Evolutionary conservation across 1,140 invertebrate species (phyloP).

Genomic region (Bombus superbus): DNA sequence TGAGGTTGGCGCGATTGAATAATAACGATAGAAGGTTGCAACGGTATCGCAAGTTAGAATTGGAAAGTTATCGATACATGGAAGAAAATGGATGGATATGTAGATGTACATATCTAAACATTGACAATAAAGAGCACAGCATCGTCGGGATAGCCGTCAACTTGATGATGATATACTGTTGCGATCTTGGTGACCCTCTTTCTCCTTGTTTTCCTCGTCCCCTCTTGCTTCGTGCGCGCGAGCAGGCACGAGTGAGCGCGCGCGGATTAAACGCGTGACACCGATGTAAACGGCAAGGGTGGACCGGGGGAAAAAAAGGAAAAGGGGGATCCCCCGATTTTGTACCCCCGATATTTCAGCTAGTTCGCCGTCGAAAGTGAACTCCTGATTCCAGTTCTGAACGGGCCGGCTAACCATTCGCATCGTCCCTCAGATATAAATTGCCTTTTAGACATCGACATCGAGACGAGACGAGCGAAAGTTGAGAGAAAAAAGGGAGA

Average conservation of each 20-base stretch:
- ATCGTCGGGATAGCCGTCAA: constrained; percentile 73
- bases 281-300: constrained; percentile 54
- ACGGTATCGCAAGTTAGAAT: neutral
- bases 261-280: constrained; percentile 51
- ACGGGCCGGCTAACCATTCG: constrained; percentile 74
- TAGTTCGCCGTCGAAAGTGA: constrained; percentile 50
- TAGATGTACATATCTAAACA: neutral
- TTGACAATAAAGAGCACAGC: constrained; percentile 35
- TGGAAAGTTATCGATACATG: neutral
- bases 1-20: too few species aligned
- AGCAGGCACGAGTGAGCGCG: constrained; percentile 51
- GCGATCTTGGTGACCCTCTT: constrained; percentile 67
- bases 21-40: too few species aligned
- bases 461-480: neutral
- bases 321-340: constrained; percentile 71
- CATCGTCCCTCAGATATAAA: constrained; percentile 47
- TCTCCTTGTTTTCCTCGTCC: constrained; percentile 51
- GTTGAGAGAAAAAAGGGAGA: constrained; percentile 3
- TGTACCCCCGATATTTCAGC: constrained; percentile 61
- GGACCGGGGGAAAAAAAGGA: constrained; percentile 63
- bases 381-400: constrained; percentile 71
- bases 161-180: constrained; percentile 81
- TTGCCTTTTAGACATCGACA: neutral
- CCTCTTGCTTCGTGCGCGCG: constrained; percentile 27
- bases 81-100: neutral